phyloP scores from a whole-genome alignment of 2,113 vertebrate genomes.

The Syrmaticus mikado region DNA sequence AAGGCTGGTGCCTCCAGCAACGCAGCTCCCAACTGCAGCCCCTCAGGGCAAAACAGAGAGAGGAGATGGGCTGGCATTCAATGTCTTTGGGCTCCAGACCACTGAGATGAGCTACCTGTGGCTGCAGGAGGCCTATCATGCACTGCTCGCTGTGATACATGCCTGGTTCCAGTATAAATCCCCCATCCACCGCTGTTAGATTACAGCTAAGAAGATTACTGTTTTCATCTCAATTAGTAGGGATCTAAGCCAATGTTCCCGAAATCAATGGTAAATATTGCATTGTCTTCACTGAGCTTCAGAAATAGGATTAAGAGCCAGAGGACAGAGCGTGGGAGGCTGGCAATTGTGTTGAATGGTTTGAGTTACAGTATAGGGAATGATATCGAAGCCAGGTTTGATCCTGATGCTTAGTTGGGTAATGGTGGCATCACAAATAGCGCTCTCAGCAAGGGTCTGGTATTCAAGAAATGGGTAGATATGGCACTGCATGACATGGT shows the following conservation, averaged over 20 bases:
- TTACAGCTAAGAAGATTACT: not conserved
- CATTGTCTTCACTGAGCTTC: not conserved
- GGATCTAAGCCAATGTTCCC: not conserved
- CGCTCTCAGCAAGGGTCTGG: not conserved
- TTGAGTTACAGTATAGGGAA: not conserved
- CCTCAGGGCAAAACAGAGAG: rapidly evolving
- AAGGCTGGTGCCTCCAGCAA: not conserved
- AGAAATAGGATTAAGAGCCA: not conserved
- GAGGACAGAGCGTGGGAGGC: rapidly evolving
- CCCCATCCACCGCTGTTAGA: not conserved
- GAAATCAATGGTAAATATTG: not conserved
- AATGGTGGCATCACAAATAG: not conserved
- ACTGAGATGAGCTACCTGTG: not conserved
- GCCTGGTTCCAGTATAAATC: not conserved
- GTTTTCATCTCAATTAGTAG: not conserved
- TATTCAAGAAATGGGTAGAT: not conserved
- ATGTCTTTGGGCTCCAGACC: not conserved
- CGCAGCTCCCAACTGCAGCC: not conserved
- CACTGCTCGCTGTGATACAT: rapidly evolving
- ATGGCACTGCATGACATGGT: too few relatives aligned
- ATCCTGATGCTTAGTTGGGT: rapidly evolving
- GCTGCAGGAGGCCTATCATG: rapidly evolving
- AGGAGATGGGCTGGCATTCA: not conserved
- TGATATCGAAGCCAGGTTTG: not conserved
- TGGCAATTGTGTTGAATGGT: not conserved